Evolutionary conservation across 1,140 invertebrate species (phyloP).

Genomic region (Ceratitis capitata): DNA sequence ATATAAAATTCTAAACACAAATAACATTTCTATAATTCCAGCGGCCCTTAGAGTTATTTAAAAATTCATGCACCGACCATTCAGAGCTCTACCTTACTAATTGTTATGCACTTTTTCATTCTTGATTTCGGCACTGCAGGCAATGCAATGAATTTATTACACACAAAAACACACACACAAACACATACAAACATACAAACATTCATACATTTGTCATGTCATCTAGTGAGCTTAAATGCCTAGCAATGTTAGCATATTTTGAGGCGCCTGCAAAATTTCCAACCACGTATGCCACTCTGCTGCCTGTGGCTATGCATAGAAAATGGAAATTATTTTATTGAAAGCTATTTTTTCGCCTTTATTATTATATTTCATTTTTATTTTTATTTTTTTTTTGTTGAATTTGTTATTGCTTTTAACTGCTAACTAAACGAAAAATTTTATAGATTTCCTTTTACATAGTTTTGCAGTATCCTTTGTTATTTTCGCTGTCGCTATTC

Average conservation of each 20-base stretch:
- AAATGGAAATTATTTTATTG: conserved; percentile 32
- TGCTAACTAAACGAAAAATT: neutral
- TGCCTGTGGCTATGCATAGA: neutral
- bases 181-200: too few species aligned
- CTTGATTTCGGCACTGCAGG: neutral
- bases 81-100: too few species aligned
- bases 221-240: conserved; percentile 8
- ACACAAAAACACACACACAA: neutral
- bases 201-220: too few species aligned
- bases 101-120: too few species aligned
- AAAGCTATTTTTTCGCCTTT: conserved; percentile 9
- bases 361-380: too few species aligned
- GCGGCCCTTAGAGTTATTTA: too few species aligned
- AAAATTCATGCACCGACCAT: too few species aligned
- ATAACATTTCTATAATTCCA: too few species aligned
- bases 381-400: neutral
- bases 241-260: conserved; percentile 5
- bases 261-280: neutral
- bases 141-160: neutral
- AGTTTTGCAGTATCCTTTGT: neutral
- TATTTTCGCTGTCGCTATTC: conserved; percentile 46
- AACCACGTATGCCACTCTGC: neutral
- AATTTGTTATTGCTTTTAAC: neutral
- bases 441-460: neutral
- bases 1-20: too few species aligned